Percentiles rank a stretch among this genome's conserved stretches.
phyloP scores from a whole-genome alignment of 2,797 vertebrate species.

The Eulemur coronatus region DNA sequence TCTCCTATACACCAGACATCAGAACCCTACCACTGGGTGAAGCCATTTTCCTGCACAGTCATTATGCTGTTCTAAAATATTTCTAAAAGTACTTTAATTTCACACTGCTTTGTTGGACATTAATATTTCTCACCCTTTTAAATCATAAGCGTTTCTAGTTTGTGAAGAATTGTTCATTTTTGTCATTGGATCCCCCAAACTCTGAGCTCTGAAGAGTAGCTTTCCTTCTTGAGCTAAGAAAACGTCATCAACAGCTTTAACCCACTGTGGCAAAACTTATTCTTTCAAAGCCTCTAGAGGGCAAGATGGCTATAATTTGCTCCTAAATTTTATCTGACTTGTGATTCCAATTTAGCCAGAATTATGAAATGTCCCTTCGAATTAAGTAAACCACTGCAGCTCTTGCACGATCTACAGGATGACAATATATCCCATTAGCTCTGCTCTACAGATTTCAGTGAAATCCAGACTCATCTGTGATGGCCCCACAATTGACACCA shows the following conservation, averaged over 20 bases:
- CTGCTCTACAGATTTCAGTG: slow-evolving; percentile 9
- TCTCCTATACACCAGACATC: neutral
- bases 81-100: slow-evolving; percentile 62
- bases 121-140: slow-evolving; percentile 45
- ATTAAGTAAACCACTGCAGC: slow-evolving; percentile 68
- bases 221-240: slow-evolving; percentile 38
- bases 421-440: slow-evolving; percentile 63
- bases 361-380: slow-evolving; percentile 79
- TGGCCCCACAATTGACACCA: neutral
- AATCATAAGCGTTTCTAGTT: slow-evolving; percentile 54
- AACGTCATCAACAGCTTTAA: slow-evolving; percentile 48
- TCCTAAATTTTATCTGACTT: slow-evolving; percentile 73
- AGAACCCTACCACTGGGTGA: neutral
- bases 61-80: neutral
- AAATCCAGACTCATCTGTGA: slow-evolving; percentile 47
- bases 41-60: neutral
- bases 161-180: slow-evolving; percentile 63
- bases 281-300: slow-evolving; percentile 51
- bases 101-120: slow-evolving; percentile 34
- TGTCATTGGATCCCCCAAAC: slow-evolving; percentile 54
- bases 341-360: slow-evolving; percentile 73
- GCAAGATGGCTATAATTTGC: slow-evolving; percentile 59
- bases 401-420: neutral
- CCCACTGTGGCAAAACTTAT: slow-evolving; percentile 11
- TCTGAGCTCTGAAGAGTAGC: slow-evolving; percentile 55